A percentile compares a stretch with the other conserved stretches of the same genome.
Evolutionary conservation across 2,113 vertebrate species (phyloP).

Genomic region (Balaenoptera acutorostrata): DNA sequence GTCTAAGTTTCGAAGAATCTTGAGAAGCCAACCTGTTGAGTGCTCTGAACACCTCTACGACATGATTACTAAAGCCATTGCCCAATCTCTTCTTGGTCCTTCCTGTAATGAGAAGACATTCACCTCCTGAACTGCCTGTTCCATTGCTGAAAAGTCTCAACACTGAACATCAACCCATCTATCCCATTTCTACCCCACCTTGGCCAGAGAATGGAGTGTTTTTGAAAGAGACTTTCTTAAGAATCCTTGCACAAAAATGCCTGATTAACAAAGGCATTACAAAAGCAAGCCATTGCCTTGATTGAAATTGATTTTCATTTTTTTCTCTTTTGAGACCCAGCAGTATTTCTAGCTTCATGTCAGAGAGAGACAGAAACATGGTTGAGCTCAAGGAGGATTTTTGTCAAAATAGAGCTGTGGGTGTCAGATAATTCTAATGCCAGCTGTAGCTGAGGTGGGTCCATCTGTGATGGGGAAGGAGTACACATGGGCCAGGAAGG

Average conservation of each 20-base stretch:
- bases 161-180: neutral
- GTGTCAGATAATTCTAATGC: neutral
- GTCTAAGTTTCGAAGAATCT: neutral
- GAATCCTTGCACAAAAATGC: neutral
- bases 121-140: neutral
- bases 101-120: neutral
- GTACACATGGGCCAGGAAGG: neutral
- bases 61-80: neutral
- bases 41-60: neutral
- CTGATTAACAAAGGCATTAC: constrained; percentile 17
- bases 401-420: neutral
- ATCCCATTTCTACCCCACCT: neutral
- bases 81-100: neutral
- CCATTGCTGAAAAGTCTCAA: neutral
- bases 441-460: neutral
- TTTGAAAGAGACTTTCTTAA: neutral
- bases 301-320: constrained; percentile 51
- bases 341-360: constrained; percentile 19
- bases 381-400: neutral
- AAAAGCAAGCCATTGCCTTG: neutral
- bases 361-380: neutral
- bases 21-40: neutral
- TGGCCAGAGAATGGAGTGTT: neutral
- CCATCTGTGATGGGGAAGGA: neutral
- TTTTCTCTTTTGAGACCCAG: constrained; percentile 17